phyloP scores from a whole-genome alignment of 2,797 vertebrate species.

The Muscicapa striata region DNA sequence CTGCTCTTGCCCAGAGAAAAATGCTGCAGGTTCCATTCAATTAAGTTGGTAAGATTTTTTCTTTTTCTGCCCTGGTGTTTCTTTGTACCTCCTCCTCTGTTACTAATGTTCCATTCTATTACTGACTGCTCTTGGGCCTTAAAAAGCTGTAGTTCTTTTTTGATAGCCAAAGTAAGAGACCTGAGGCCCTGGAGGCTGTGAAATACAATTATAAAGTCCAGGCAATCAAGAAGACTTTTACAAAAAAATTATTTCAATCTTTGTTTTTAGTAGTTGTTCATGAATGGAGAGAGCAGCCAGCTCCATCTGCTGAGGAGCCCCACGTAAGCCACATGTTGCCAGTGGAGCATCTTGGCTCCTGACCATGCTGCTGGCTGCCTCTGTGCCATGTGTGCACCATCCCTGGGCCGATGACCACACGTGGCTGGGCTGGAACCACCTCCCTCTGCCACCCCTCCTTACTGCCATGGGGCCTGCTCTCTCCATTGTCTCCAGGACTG shows the following conservation, averaged over 20 bases:
- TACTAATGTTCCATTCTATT: background rate
- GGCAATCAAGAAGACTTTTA: background rate
- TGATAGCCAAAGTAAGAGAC: background rate
- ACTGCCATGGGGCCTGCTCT: background rate
- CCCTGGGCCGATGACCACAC: rapidly evolving
- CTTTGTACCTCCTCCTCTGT: background rate
- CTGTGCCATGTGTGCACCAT: rapidly evolving
- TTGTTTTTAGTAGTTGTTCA: background rate
- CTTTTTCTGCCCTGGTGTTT: background rate
- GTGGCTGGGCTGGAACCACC: background rate
- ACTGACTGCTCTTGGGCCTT: background rate
- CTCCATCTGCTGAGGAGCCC: background rate
- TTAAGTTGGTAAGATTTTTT: background rate
- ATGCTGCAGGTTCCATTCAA: background rate
- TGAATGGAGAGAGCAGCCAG: background rate
- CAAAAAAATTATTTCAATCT: background rate
- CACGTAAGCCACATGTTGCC: rapidly evolving
- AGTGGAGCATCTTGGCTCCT: background rate
- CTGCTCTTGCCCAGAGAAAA: background rate
- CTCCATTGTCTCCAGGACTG: rapidly evolving
- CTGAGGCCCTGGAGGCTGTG: background rate
- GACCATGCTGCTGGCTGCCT: rapidly evolving
- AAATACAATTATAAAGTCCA: background rate
- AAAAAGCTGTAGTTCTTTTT: background rate
- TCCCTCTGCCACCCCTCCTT: background rate